Conservation (phyloP, 2,797 vertebrate genomes). For the Xiphophorus birchmanni region DNA sequence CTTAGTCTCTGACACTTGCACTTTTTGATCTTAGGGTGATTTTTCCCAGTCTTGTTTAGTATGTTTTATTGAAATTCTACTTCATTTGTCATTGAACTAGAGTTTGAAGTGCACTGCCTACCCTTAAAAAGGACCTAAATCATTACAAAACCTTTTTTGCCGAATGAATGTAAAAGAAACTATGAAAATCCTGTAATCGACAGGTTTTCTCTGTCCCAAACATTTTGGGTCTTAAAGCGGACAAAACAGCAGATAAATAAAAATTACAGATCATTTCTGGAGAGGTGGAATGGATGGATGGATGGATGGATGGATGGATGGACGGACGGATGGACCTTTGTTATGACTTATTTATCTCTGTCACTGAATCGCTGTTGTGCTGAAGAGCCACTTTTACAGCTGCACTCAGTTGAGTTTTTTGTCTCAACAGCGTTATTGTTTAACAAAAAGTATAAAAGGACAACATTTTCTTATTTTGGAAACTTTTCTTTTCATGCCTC, state of each 20-base stretch:
- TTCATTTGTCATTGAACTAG: too few species aligned
- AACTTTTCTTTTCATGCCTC: not conserved
- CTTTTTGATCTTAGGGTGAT: too few species aligned
- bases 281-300: not conserved
- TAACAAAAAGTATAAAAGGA: not conserved
- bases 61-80: too few species aligned
- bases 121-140: not conserved
- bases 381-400: not conserved
- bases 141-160: not conserved
- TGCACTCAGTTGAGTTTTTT: not conserved
- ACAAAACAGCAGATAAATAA: not conserved
- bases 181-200: constrained; percentile 6
- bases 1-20: too few species aligned
- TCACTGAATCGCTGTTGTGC: not conserved
- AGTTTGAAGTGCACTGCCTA: too few species aligned
- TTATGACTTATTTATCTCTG: not conserved
- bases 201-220: not conserved
- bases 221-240: not conserved
- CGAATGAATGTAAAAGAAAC: not conserved
- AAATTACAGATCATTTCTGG: not conserved
- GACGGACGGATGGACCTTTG: not conserved
- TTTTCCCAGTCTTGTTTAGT: too few species aligned
- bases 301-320: not conserved
- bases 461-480: not conserved
- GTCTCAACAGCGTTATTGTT: too few species aligned